Evolutionary conservation across 2,888 invertebrate species (phyloP).

Genomic region (Megamerina dolium): DNA sequence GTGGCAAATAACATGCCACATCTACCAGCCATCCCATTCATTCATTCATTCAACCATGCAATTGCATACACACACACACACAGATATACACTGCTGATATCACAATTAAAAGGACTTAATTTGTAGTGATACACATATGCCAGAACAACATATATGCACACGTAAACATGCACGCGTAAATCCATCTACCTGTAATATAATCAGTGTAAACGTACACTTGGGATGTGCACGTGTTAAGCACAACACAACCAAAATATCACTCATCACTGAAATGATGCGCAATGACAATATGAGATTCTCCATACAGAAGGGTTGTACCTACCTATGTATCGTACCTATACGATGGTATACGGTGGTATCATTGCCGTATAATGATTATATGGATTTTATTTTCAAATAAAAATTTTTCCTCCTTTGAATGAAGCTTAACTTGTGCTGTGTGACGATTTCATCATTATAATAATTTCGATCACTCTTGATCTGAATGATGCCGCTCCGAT

Average conservation of each 20-base stretch:
- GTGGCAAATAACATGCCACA: too few species aligned
- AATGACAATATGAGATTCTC: too few species aligned
- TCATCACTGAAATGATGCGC: too few species aligned
- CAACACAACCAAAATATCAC: too few species aligned
- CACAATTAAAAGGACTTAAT: constrained; percentile 42
- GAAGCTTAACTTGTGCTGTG: background rate
- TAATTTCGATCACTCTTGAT: background rate
- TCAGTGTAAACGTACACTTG: too few species aligned
- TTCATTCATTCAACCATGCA: too few species aligned
- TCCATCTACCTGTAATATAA: too few species aligned
- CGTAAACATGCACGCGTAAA: too few species aligned
- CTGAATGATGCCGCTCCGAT: too few species aligned
- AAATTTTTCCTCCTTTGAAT: constrained; percentile 16
- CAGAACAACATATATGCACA: background rate
- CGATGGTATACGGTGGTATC: constrained; percentile 6
- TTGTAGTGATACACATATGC: constrained; percentile 30
- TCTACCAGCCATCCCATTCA: too few species aligned
- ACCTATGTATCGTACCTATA: background rate
- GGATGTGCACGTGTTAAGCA: too few species aligned
- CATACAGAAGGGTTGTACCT: constrained; percentile 8
- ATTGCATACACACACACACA: background rate
- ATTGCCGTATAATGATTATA: constrained; percentile 36
- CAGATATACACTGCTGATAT: constrained; percentile 28
- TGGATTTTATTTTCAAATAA: constrained; percentile 37
- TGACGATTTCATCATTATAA: constrained; percentile 3